Evolutionary conservation across 2,113 vertebrate species (phyloP).

Genomic region (Tyto alba): DNA sequence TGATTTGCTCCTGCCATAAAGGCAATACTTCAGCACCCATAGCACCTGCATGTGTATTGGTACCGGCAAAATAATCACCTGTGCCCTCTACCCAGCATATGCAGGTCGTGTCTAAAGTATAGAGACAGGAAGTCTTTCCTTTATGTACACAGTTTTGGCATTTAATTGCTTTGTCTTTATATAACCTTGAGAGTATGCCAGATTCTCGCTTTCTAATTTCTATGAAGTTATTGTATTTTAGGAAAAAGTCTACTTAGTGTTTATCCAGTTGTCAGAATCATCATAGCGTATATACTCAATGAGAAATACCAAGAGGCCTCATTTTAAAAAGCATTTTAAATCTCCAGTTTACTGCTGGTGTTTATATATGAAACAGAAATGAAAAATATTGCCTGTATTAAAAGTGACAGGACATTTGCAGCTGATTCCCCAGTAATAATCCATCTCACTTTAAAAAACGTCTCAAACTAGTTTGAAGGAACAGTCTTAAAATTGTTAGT

Average conservation of each 20-base stretch:
- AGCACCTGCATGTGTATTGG: not conserved
- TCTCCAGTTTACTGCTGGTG: not conserved
- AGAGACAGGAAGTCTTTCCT: not conserved
- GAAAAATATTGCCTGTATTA: not conserved
- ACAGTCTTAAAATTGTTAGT: not conserved
- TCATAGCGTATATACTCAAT: not conserved
- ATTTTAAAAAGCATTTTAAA: slow-evolving; percentile 9
- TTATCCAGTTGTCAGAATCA: not conserved
- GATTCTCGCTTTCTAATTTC: not conserved
- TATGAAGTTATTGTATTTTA: not conserved
- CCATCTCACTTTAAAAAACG: not conserved
- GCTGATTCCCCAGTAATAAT: not conserved
- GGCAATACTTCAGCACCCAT: not conserved
- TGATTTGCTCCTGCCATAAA: not conserved
- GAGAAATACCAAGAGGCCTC: not conserved
- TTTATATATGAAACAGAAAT: not conserved
- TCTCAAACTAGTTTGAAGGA: not conserved
- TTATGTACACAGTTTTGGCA: not conserved
- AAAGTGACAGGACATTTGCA: not conserved
- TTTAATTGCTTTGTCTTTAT: slow-evolving; percentile 5
- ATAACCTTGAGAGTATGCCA: slow-evolving; percentile 3
- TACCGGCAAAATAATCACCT: not conserved
- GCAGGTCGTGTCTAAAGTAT: not conserved
- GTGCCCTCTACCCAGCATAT: not conserved
- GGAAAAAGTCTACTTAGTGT: not conserved